A percentile compares a stretch with the other conserved stretches of the same genome.
phyloP scores from a whole-genome alignment of 23 tunicate species.

The Halocynthia aurantium region DNA sequence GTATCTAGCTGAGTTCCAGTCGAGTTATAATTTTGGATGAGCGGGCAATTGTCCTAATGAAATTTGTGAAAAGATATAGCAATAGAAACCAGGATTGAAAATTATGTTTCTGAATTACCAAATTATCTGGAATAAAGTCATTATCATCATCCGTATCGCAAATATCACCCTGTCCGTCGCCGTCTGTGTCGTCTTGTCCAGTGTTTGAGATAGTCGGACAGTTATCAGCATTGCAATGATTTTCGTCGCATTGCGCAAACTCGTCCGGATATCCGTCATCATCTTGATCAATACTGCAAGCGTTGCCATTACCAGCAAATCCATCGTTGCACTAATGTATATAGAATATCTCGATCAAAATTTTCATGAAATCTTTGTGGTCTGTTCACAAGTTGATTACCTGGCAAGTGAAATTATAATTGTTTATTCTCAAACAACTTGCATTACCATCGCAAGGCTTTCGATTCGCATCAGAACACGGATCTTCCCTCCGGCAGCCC shows the following conservation, averaged over 20 bases:
- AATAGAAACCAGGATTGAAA: neutral
- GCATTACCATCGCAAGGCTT: conserved; percentile 12
- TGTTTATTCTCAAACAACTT: conserved; percentile 12
- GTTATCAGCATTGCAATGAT: conserved; percentile 15
- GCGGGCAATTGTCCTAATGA: neutral
- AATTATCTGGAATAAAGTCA: conserved; percentile 13
- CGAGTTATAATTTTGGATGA: neutral
- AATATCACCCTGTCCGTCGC: conserved; percentile 19
- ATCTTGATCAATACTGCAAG: conserved; percentile 16
- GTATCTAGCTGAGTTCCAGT: conserved; percentile 11
- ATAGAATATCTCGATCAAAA: no score
- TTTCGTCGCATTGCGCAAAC: conserved; percentile 9
- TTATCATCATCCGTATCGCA: conserved; percentile 31
- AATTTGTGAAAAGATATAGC: neutral
- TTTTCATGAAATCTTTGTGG: no score
- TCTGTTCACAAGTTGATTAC: neutral
- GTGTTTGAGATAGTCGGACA: conserved; percentile 18
- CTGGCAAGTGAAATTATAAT: conserved; percentile 11
- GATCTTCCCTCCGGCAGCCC: neutral
- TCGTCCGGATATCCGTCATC: conserved; percentile 22
- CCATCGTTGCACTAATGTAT: conserved; percentile 14
- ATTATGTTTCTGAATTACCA: neutral
- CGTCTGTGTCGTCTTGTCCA: conserved; percentile 34
- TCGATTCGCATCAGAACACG: neutral
- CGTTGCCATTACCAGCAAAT: conserved; percentile 9